A percentile compares a stretch with the other conserved stretches of the same genome.
Evolutionary conservation across 2,113 vertebrate genomes (phyloP).

Genomic region (Apteryx owenii): DNA sequence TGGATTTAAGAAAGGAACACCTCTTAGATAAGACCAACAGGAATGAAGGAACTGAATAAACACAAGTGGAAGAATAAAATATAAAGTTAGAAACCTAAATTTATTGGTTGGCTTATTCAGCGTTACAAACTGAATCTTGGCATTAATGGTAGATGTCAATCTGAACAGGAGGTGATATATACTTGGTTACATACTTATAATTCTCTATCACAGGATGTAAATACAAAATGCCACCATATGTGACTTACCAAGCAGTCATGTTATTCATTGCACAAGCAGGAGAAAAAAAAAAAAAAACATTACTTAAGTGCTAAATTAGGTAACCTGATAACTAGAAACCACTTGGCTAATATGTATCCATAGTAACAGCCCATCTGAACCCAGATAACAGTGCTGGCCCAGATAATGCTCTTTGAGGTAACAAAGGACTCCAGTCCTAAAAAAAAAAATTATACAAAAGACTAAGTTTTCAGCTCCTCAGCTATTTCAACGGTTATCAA

Average conservation of each 20-base stretch:
- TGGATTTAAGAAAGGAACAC: not conserved
- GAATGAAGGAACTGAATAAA: not conserved
- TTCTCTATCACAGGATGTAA: not conserved
- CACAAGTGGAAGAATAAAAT: not conserved
- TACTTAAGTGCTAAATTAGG: not conserved
- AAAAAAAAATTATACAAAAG: not conserved
- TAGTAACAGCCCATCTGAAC: not conserved
- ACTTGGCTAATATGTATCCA: not conserved
- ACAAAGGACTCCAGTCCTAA: not conserved
- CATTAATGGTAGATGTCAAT: not conserved
- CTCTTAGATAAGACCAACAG: not conserved
- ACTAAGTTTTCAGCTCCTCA: not conserved
- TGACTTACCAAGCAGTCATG: not conserved
- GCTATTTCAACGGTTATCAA: not conserved
- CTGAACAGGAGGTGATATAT: not conserved
- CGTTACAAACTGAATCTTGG: not conserved
- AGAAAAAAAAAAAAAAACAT: not conserved
- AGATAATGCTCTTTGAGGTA: not conserved
- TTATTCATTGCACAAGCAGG: not conserved
- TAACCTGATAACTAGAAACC: not conserved
- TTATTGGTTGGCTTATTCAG: not conserved
- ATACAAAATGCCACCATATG: conserved; percentile 10
- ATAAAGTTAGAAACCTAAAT: not conserved
- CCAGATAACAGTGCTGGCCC: not conserved
- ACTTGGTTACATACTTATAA: not conserved